phyloP scores from a whole-genome alignment of 2,888 invertebrate genomes.

The Ceratothoa steindachneri region DNA sequence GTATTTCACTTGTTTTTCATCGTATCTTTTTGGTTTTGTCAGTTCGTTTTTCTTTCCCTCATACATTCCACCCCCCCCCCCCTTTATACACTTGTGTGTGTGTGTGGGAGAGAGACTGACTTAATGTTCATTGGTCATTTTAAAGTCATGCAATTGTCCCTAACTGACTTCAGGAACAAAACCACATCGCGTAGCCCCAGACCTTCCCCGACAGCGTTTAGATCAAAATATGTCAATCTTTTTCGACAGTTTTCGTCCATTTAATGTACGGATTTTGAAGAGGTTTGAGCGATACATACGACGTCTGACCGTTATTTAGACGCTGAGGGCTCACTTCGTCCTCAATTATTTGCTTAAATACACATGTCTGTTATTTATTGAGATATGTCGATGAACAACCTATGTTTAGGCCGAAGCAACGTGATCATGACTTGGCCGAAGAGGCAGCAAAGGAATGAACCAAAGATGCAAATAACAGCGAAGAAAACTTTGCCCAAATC shows the following conservation, averaged over 20 bases:
- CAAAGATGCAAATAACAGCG: background rate
- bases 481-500: too few relatives aligned
- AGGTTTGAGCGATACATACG: background rate
- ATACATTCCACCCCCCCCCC: background rate
- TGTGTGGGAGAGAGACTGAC: background rate
- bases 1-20: too few relatives aligned
- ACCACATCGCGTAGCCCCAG: background rate
- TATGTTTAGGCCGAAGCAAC: background rate
- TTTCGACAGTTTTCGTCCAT: background rate
- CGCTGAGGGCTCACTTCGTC: background rate
- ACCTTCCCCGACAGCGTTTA: background rate
- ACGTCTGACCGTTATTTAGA: background rate
- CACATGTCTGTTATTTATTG: conserved; percentile 9
- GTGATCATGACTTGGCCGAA: background rate
- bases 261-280: background rate
- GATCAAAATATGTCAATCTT: background rate
- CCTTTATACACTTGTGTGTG: background rate
- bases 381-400: background rate
- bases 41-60: background rate
- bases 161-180: background rate
- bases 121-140: background rate
- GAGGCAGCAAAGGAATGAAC: background rate
- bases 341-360: conserved; percentile 2
- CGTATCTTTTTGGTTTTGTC: too few relatives aligned
- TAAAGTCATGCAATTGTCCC: background rate